Percentiles rank a stretch among this genome's conserved stretches.
phyloP scores from a whole-genome alignment of 2,113 vertebrate genomes.

The Notiomystis cincta region DNA sequence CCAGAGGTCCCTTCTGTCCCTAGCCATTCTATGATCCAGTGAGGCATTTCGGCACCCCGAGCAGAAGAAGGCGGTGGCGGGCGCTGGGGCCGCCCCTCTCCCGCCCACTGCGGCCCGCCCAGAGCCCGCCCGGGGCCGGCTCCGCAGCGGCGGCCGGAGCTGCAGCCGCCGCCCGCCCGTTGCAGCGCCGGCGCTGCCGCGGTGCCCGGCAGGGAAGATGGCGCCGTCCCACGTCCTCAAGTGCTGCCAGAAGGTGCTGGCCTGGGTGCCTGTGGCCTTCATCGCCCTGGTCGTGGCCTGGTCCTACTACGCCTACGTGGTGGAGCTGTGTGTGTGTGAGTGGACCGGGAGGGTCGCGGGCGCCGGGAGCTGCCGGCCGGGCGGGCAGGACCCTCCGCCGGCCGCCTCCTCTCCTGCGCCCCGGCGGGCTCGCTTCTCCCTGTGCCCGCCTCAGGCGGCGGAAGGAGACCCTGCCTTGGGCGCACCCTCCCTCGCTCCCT shows the following conservation, averaged over 20 bases:
- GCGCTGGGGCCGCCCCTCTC: background rate
- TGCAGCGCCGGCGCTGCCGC: constrained; percentile 7
- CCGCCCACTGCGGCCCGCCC: constrained; percentile 45
- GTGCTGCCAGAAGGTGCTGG: constrained; percentile 90
- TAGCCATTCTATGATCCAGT: fast-evolving
- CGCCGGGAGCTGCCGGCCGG: background rate
- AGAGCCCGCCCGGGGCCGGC: background rate
- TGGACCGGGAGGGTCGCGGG: constrained; percentile 27
- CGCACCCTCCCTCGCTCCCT: background rate
- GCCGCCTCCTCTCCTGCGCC: background rate
- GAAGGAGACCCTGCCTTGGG: background rate
- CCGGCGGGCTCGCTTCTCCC: background rate
- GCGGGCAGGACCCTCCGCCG: background rate
- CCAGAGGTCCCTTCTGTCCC: background rate
- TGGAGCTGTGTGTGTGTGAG: constrained; percentile 93
- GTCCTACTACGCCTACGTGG: constrained; percentile 96
- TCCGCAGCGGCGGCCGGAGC: background rate
- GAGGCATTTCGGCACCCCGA: background rate
- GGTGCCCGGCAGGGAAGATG: constrained; percentile 76
- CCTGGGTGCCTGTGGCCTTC: constrained; percentile 93
- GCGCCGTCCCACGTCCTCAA: constrained; percentile 89
- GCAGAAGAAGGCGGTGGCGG: background rate
- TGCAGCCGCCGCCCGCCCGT: background rate
- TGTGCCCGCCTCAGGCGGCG: background rate
- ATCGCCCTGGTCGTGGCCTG: constrained; percentile 91